phyloP scores from a whole-genome alignment of 2,797 vertebrate species.

The Pipistrellus kuhlii region DNA sequence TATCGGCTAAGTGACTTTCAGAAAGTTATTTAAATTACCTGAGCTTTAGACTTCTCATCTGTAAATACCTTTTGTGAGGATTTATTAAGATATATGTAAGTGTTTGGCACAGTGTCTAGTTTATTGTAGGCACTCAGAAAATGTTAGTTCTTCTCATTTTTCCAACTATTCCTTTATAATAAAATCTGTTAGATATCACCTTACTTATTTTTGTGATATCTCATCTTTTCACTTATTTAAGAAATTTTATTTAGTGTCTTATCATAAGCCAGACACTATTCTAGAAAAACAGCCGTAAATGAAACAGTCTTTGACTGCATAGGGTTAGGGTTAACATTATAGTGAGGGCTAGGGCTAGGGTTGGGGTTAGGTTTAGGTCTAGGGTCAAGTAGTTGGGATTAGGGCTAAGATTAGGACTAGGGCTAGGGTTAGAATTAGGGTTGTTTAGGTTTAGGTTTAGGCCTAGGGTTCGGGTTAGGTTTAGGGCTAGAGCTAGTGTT shows the following conservation, averaged over 20 bases:
- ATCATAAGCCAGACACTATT: background rate
- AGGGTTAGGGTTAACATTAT: too few species aligned
- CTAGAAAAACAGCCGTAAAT: background rate
- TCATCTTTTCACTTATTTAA: slow-evolving; percentile 17
- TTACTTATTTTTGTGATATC: background rate
- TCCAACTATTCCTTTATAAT: background rate
- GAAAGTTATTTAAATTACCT: slow-evolving; percentile 32
- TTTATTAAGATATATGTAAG: slow-evolving; percentile 25
- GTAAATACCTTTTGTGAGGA: background rate
- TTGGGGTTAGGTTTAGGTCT: too few species aligned
- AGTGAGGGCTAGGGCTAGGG: too few species aligned
- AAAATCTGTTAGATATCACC: background rate
- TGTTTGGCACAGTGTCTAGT: background rate
- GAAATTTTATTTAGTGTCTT: background rate
- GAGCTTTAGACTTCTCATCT: slow-evolving; percentile 22
- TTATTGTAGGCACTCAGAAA: background rate
- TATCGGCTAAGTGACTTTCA: background rate
- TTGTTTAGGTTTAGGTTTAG: too few species aligned
- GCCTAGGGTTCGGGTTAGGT: too few species aligned
- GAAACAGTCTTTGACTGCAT: background rate
- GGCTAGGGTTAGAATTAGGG: too few species aligned
- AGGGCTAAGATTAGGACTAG: too few species aligned
- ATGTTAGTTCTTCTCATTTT: slow-evolving; percentile 14
- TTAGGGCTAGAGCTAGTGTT: too few species aligned
- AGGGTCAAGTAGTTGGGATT: too few species aligned